Evolutionary conservation across 2,113 vertebrate genomes (phyloP).

Genomic region (Austrofundulus limnaeus): DNA sequence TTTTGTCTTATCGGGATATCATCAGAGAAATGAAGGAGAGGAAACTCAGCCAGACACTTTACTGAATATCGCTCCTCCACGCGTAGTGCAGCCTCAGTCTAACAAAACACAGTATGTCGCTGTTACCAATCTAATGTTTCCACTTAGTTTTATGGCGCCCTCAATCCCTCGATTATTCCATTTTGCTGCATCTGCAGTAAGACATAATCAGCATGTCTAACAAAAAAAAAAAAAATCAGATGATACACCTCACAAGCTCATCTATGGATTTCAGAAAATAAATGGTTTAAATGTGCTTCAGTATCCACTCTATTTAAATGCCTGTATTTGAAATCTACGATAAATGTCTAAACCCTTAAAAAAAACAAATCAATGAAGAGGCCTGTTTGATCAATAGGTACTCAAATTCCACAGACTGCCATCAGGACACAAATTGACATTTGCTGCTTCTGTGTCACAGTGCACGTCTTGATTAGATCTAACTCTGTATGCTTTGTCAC

Average conservation of each 20-base stretch:
- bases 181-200: slow-evolving; percentile 1
- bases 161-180: neutral
- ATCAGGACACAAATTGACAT: slow-evolving; percentile 26
- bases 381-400: slow-evolving; percentile 19
- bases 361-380: slow-evolving; percentile 29
- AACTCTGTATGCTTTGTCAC: neutral
- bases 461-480: slow-evolving; percentile 11
- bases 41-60: slow-evolving; percentile 13
- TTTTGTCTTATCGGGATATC: slow-evolving; percentile 26
- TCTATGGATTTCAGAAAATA: neutral
- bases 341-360: slow-evolving; percentile 13
- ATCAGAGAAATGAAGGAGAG: slow-evolving; percentile 33
- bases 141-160: neutral
- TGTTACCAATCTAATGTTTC: slow-evolving; percentile 12
- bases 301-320: neutral
- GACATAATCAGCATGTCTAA: neutral
- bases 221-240: slow-evolving; percentile 1
- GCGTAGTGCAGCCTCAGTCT: neutral
- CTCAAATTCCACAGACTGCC: slow-evolving; percentile 14
- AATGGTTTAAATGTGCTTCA: neutral
- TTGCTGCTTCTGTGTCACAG: slow-evolving; percentile 1
- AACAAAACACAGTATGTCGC: neutral
- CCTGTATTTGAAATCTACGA: neutral
- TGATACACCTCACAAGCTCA: neutral
- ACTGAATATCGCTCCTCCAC: neutral